Evolutionary conservation across 1,140 invertebrate species (phyloP).

Genomic region (Calliphora vicina): DNA sequence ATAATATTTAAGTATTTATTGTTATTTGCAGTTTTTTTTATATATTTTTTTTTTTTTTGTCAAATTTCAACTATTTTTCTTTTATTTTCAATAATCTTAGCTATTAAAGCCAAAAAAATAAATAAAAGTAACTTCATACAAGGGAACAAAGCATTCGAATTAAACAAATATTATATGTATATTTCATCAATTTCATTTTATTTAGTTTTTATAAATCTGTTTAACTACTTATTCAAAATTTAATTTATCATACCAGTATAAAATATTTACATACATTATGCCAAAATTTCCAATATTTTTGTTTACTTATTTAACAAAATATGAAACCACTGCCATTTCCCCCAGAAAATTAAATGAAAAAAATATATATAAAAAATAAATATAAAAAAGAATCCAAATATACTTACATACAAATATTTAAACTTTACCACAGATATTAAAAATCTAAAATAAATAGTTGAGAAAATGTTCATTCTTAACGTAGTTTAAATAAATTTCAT

Average conservation of each 20-base stretch:
- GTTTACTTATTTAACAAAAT: constrained; percentile 16
- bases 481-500: background rate
- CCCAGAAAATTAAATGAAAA: background rate
- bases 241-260: no score
- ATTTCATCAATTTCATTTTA: background rate
- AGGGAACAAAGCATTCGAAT: constrained; percentile 30
- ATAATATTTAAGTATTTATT: constrained; percentile 45
- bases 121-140: constrained; percentile 29
- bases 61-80: no score
- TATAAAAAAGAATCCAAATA: no score
- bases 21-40: constrained; percentile 3
- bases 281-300: background rate
- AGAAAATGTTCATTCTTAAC: background rate
- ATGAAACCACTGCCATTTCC: constrained; percentile 29
- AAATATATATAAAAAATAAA: no score
- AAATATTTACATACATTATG: constrained; percentile 14
- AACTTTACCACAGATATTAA: background rate
- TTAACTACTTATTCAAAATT: background rate
- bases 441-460: background rate
- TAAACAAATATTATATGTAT: background rate
- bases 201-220: background rate
- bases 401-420: background rate
- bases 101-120: constrained; percentile 27
- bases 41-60: background rate
- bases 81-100: constrained; percentile 6